These are phyloP conservation scores for Lepilemur septentrionalis DNA, from an alignment of 2,797 vertebrate genomes.

Conservation along the genomic window DNA sequence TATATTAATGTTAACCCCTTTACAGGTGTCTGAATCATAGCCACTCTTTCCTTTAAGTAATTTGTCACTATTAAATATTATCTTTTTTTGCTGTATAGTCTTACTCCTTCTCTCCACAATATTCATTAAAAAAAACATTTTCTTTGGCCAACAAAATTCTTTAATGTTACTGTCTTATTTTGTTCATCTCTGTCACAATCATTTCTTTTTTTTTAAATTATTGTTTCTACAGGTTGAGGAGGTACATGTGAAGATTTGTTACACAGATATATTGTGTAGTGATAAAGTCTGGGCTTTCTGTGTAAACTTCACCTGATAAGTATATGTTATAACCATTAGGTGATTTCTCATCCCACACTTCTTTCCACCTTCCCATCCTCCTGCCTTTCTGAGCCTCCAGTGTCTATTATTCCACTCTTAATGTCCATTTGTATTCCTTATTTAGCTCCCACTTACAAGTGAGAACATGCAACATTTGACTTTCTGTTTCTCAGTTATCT, in stretches of 20 bases:
- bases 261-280: neutral
- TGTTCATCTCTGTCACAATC: neutral
- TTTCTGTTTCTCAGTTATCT: neutral
- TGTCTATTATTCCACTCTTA: neutral
- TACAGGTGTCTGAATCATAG: neutral
- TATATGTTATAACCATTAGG: neutral
- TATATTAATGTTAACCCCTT: neutral
- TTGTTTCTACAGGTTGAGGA: neutral
- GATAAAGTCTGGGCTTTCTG: neutral
- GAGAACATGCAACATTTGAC: neutral
- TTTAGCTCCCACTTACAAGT: neutral
- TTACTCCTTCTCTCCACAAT: neutral
- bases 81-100: neutral
- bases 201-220: neutral
- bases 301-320: neutral
- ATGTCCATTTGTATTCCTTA: neutral
- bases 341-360: no score
- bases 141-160: neutral
- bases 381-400: neutral
- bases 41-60: neutral
- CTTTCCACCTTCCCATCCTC: neutral
- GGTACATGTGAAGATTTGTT: neutral
- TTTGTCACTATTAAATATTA: neutral
- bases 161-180: neutral
- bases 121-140: neutral